Conservation (phyloP, 1,140 invertebrate genomes). For the Temnothorax longispinosus region DNA sequence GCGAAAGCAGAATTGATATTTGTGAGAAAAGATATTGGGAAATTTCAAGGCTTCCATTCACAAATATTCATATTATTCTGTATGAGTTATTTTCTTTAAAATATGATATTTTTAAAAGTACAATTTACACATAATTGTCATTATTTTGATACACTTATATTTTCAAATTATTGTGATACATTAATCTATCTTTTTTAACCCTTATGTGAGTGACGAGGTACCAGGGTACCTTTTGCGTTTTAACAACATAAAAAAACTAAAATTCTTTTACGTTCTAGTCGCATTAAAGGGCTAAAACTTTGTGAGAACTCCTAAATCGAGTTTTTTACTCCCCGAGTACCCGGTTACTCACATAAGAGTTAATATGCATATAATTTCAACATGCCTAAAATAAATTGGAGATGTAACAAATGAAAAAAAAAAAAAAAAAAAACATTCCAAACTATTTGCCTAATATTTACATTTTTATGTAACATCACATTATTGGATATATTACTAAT, state of each 20-base stretch:
- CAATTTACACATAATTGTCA: neutral
- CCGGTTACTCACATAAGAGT: neutral
- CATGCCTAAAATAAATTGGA: neutral
- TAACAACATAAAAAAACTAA: too few relatives aligned
- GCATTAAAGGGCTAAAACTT: too few relatives aligned
- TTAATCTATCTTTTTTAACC: neutral
- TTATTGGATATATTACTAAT: conserved; percentile 26
- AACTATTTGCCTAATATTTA: conserved; percentile 16
- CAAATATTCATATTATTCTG: conserved; percentile 12
- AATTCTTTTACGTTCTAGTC: too few relatives aligned
- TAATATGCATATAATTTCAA: neutral
- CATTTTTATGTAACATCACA: neutral
- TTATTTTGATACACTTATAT: conserved; percentile 38
- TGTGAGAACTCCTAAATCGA: too few relatives aligned
- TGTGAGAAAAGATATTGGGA: conserved; percentile 11
- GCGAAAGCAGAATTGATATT: conserved; percentile 1
- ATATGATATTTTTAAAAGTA: neutral
- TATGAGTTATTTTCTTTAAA: conserved; percentile 12
- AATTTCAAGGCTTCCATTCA: conserved; percentile 18
- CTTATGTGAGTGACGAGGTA: too few relatives aligned
- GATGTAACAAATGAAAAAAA: neutral
- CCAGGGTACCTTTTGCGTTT: too few relatives aligned
- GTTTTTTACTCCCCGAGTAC: too few relatives aligned
- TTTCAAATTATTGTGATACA: conserved; percentile 13
- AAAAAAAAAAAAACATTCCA: conserved; percentile 38